Conservation (phyloP, 2,797 vertebrate genomes). For the Merluccius polli region DNA sequence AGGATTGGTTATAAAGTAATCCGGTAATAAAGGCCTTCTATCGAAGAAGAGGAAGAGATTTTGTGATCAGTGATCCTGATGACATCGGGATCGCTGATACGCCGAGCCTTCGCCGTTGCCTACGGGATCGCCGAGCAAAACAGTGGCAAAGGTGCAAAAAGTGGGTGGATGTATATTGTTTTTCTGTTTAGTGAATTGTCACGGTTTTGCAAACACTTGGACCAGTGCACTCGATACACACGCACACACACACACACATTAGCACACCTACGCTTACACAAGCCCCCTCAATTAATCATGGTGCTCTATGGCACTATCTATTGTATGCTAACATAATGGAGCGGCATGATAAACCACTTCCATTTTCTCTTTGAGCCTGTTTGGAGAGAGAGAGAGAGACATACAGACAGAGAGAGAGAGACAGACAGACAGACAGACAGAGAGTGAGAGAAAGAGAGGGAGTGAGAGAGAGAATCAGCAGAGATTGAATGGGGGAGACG, state of each 20-base stretch:
- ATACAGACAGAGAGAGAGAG: slow-evolving; percentile 7
- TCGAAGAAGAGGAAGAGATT: no score
- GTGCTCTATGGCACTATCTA: slow-evolving; percentile 36
- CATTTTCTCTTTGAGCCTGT: slow-evolving; percentile 44
- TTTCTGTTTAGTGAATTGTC: background rate
- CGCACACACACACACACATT: background rate
- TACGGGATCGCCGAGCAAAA: no score
- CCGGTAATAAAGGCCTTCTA: no score
- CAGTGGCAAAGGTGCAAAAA: background rate
- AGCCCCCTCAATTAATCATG: slow-evolving; percentile 48
- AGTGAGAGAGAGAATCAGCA: no score
- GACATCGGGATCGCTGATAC: no score
- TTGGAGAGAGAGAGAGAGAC: slow-evolving; percentile 32
- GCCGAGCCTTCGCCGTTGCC: no score
- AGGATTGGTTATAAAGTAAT: no score
- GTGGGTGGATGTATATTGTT: background rate
- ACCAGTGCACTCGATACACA: background rate
- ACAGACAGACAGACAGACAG: background rate
- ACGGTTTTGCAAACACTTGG: background rate
- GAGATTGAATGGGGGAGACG: no score
- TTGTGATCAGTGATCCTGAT: no score
- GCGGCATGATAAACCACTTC: slow-evolving; percentile 43
- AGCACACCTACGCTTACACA: slow-evolving; percentile 1
- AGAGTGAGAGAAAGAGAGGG: no score
- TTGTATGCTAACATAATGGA: slow-evolving; percentile 49